Evolutionary conservation across 2,113 vertebrate genomes (phyloP).

Genomic region (Cariama cristata): DNA sequence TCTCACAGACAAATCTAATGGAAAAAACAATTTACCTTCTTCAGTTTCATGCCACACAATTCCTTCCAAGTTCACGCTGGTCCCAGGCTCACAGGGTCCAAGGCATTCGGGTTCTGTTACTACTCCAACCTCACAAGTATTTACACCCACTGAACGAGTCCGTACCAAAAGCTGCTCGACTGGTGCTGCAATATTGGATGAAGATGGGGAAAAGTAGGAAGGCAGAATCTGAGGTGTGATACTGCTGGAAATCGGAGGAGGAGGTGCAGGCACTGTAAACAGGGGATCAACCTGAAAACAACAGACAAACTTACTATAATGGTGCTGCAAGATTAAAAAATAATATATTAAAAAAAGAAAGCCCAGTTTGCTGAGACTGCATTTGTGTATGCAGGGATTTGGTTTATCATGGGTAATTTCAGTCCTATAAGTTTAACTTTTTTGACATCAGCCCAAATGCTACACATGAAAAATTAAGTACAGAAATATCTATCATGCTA

Average conservation of each 20-base stretch:
- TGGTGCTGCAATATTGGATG: conserved; percentile 86
- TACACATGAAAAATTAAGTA: neutral
- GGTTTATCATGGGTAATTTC: neutral
- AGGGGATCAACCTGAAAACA: conserved; percentile 88
- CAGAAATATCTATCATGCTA: neutral
- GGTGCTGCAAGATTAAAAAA: neutral
- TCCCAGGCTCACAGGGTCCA: conserved; percentile 94
- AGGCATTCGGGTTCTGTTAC: conserved; percentile 88
- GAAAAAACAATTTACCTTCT: conserved; percentile 86
- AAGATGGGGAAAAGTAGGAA: conserved; percentile 86
- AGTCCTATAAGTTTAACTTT: neutral
- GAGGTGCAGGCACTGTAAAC: conserved; percentile 91
- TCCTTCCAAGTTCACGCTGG: conserved; percentile 96
- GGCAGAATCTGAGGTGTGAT: conserved; percentile 85
- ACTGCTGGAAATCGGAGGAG: conserved; percentile 82
- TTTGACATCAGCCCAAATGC: neutral
- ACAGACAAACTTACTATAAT: conserved; percentile 78
- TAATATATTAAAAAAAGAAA: neutral
- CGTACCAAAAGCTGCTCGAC: conserved; percentile 90
- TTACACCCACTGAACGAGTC: conserved; percentile 92
- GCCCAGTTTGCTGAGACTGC: neutral
- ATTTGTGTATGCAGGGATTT: neutral
- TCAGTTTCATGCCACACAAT: conserved; percentile 98
- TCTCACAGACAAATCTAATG: conserved; percentile 10
- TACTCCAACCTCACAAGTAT: conserved; percentile 89